Evolutionary conservation across 1,140 invertebrate species (phyloP), one percentile per base, ranked within the genome.

Genomic region (Danaus plexippus): DNA sequence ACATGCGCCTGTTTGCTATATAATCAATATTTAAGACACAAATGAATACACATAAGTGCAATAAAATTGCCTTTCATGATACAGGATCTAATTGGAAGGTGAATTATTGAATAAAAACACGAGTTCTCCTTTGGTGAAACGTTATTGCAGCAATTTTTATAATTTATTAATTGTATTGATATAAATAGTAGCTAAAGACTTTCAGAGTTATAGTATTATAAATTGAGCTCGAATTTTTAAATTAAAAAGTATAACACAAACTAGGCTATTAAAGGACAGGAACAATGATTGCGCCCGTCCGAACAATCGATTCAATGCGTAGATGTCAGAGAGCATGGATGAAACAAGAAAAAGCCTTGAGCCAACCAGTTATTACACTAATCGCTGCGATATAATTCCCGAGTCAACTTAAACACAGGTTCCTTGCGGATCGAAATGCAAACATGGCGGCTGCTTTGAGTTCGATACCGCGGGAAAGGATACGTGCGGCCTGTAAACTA

Each of bases 391-490:
- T 85, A 87, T 86, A 87, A 86, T 87, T 83, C 80, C 78, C 75
- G 69, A 82, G 79, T 85, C 76, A 80, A 81, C 80, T 78, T 86
- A 85, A 87, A 85, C 80, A 86, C 85, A 85, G 82, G 82, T 85
- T 85, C 74, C 70, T 77, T 72, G 75, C 76, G 65, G 75, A 81
- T 78, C 79, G 82, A 82, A 86, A 86, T 78, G 79, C 83, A 87
- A 87, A 87, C 85, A 86, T 85, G 80, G 79, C 83, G 79, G 78
- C 69, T 65, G 74, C 83, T 86, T 86, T 86, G 83, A 81, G 62
- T 59, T 54, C 68, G 67, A 70, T 66, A 64, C 59, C 65, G 65
- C 67, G 64, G 63, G 64, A 66, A 67, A 59, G 54, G 64, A 58
- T 61, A 53, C 58, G 63, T 71, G 63, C 75, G 58, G 54, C 51